phyloP scores from a whole-genome alignment of 2,888 invertebrate genomes.

The Caenorhabditis afra region DNA sequence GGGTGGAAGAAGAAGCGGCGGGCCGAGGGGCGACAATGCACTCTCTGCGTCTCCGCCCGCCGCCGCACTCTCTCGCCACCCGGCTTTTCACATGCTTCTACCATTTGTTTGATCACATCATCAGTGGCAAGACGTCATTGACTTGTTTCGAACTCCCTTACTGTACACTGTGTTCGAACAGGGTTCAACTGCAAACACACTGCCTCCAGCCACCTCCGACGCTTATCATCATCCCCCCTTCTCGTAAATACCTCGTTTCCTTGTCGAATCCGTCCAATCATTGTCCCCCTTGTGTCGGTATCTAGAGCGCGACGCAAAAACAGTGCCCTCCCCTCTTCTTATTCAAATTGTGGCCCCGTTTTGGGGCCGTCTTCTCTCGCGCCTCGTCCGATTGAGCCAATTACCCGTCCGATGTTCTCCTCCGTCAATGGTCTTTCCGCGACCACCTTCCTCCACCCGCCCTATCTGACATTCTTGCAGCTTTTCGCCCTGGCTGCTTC shows the following conservation, averaged over 20 bases:
- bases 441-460: constrained; percentile 18
- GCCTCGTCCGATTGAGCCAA: constrained; percentile 42
- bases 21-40: constrained; percentile 10
- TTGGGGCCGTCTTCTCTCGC: too few relatives aligned
- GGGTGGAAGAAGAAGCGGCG: constrained; percentile 6
- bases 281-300: constrained; percentile 8
- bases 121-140: constrained; percentile 54
- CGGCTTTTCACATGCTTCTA: constrained; percentile 48
- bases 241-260: constrained; percentile 1
- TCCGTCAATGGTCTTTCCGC: constrained; percentile 43
- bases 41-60: constrained; percentile 23
- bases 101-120: constrained; percentile 59
- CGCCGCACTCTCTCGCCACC: constrained; percentile 14
- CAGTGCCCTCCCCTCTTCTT: not conserved
- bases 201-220: not conserved
- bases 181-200: constrained; percentile 24
- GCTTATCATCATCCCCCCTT: constrained; percentile 38
- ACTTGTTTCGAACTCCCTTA: constrained; percentile 51
- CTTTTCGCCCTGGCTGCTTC: constrained; percentile 40
- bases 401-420: constrained; percentile 24
- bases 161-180: constrained; percentile 41
- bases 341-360: constrained; percentile 11
- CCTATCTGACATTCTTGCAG: constrained; percentile 17
- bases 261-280: not conserved
- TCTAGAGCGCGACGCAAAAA: constrained; percentile 14